phyloP scores from a whole-genome alignment of 2,888 invertebrate genomes.

The Thymelicus lineola region DNA sequence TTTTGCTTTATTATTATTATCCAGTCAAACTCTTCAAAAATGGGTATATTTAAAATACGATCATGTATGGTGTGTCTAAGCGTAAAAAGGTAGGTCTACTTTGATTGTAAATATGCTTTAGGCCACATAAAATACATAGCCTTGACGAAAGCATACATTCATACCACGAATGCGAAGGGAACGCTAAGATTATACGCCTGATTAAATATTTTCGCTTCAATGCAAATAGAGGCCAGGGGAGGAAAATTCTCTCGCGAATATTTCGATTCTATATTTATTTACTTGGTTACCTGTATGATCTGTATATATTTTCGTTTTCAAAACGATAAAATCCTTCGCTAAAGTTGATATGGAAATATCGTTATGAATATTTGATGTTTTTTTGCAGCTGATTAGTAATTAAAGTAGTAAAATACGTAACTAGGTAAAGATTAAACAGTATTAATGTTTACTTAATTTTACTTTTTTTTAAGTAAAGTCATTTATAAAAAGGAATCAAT shows the following conservation, averaged over 20 bases:
- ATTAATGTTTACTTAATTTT: too few species aligned
- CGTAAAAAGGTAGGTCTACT: conserved; percentile 13
- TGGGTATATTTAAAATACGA: too few species aligned
- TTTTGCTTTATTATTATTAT: too few species aligned
- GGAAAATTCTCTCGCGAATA: conserved; percentile 59
- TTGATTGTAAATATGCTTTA: conserved; percentile 28
- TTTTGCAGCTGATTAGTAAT: too few species aligned
- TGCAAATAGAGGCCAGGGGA: conserved; percentile 76
- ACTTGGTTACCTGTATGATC: conserved; percentile 44
- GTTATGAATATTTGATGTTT: too few species aligned
- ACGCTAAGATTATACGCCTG: conserved; percentile 81
- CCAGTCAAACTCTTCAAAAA: too few species aligned
- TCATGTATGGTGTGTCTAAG: too few species aligned
- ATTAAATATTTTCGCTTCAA: conserved; percentile 83
- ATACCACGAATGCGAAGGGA: conserved; percentile 72
- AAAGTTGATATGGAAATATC: neutral
- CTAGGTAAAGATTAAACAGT: too few species aligned
- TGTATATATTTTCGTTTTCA: conserved; percentile 36
- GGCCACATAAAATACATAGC: conserved; percentile 46
- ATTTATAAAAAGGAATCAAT: too few species aligned
- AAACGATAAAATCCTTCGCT: conserved; percentile 33
- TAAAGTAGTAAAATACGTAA: too few species aligned
- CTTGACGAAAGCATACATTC: conserved; percentile 59
- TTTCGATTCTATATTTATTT: conserved; percentile 47
- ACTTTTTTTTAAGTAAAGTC: too few species aligned